These are phyloP conservation scores for Schlechtendalia chinensis DNA, from an alignment of 1,140 invertebrate genomes.

Conservation along the genomic window DNA sequence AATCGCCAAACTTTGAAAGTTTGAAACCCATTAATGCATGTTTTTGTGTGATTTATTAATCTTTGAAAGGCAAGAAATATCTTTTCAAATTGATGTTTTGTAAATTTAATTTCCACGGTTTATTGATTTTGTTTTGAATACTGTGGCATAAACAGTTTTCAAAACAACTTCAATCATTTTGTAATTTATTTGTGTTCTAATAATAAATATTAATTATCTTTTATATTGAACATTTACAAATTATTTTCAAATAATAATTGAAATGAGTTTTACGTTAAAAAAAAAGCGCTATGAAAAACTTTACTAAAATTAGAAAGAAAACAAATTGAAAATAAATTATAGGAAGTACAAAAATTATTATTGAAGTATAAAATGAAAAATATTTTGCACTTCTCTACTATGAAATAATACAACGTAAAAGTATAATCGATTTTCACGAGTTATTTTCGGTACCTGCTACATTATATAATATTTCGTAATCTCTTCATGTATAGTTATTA, in stretches of 20 bases:
- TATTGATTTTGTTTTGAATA: not conserved
- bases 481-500: too few species aligned
- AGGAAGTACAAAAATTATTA: not conserved
- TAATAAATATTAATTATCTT: slow-evolving; percentile 23
- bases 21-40: not conserved
- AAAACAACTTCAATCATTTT: slow-evolving; percentile 23
- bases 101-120: not conserved
- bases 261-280: slow-evolving; percentile 6
- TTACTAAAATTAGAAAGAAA: not conserved
- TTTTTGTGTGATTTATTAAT: not conserved
- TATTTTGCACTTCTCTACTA: not conserved
- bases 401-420: too few species aligned
- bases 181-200: slow-evolving; percentile 21
- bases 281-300: not conserved
- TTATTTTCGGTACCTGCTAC: too few species aligned
- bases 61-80: not conserved
- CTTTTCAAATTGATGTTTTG: not conserved
- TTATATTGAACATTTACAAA: not conserved
- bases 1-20: not conserved
- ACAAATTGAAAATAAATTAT: not conserved
- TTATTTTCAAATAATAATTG: slow-evolving; percentile 6
- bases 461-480: too few species aligned
- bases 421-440: not conserved
- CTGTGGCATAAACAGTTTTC: not conserved
- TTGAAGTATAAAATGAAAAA: not conserved